Percentiles rank a stretch among this genome's conserved stretches.
These are phyloP conservation scores for Leucania comma DNA, from an alignment of 2,888 invertebrate genomes.

Conservation along the genomic window DNA sequence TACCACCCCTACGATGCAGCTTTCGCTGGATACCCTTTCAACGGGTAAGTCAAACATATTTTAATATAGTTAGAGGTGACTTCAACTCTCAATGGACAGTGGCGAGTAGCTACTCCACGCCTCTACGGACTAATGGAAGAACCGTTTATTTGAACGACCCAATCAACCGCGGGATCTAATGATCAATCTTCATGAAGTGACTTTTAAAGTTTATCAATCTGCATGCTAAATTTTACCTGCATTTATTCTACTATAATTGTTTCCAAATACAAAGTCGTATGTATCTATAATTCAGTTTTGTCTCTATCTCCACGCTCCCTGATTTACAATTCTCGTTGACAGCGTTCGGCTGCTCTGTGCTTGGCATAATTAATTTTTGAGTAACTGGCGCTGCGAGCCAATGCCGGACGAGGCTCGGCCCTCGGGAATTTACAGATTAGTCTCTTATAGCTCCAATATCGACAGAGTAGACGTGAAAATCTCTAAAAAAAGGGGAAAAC, in stretches of 20 bases:
- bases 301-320: constrained; percentile 18
- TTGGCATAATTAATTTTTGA: constrained; percentile 77
- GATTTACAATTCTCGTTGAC: constrained; percentile 35
- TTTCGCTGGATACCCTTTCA: constrained; percentile 98
- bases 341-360: constrained; percentile 56
- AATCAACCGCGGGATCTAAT: background rate
- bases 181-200: background rate
- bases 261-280: constrained; percentile 21
- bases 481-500: constrained; percentile 71
- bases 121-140: background rate
- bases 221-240: background rate
- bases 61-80: background rate
- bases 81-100: background rate
- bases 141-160: background rate
- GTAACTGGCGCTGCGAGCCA: constrained; percentile 51
- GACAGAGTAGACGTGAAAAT: constrained; percentile 74
- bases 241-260: constrained; percentile 2
- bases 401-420: constrained; percentile 46
- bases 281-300: constrained; percentile 26
- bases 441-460: constrained; percentile 69
- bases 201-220: constrained; percentile 7
- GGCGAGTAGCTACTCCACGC: background rate
- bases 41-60: constrained; percentile 93
- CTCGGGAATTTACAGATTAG: constrained; percentile 64
- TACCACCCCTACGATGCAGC: constrained; percentile 98